phyloP scores from a whole-genome alignment of 2,113 vertebrate species.

The Opisthocomus hoazin region DNA sequence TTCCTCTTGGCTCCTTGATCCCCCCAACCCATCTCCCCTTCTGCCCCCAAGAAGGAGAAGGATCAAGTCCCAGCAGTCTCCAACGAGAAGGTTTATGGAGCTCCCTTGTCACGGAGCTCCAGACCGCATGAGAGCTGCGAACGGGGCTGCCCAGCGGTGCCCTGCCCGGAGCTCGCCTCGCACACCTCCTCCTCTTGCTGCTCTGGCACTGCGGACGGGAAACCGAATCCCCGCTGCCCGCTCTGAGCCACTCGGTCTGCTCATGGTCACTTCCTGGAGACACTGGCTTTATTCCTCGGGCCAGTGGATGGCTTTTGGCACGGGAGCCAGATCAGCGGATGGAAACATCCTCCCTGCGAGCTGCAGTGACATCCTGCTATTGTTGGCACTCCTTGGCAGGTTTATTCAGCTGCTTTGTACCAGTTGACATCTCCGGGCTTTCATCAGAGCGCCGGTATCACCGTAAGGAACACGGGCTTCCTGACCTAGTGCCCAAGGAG shows the following conservation, averaged over 20 bases:
- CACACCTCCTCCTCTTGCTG: not conserved
- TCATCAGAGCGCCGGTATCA: not conserved
- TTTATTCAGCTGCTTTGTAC: slow-evolving; percentile 61
- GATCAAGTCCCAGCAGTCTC: not conserved
- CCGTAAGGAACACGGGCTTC: slow-evolving; percentile 18
- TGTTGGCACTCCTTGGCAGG: slow-evolving; percentile 60
- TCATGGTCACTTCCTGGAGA: slow-evolving; percentile 15
- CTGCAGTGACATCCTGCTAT: slow-evolving; percentile 62
- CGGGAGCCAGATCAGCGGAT: not conserved
- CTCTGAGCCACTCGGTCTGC: not conserved
- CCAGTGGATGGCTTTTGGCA: slow-evolving; percentile 3
- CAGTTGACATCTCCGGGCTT: slow-evolving; percentile 42
- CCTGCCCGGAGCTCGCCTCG: not conserved
- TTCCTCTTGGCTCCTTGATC: not conserved
- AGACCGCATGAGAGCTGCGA: accelerated
- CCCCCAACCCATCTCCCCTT: not conserved
- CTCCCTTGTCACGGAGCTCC: not conserved
- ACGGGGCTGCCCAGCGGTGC: not conserved
- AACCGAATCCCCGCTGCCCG: not conserved
- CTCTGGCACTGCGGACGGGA: not conserved
- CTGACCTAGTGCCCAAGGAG: slow-evolving; percentile 57
- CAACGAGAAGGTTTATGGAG: not conserved
- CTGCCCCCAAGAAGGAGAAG: not conserved
- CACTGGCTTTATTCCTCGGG: slow-evolving; percentile 20
- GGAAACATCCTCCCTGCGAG: slow-evolving; percentile 46